Evolutionary conservation across 1,140 invertebrate species (phyloP).

Genomic region (Drosophila rhopaloa): DNA sequence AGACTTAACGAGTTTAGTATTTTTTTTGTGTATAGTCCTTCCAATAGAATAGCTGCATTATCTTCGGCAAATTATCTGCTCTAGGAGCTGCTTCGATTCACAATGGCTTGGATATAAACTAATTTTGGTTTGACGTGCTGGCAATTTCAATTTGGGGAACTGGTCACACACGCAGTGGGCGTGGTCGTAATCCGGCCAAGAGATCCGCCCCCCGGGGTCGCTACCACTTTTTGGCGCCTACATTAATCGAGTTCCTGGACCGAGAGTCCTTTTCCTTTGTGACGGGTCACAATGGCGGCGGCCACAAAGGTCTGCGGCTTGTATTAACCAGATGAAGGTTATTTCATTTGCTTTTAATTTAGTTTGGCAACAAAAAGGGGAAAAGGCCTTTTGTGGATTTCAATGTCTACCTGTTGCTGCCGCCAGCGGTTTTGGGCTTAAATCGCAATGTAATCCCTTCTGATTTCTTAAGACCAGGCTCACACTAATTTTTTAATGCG

Average conservation of each 20-base stretch:
- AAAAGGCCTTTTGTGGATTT: conserved; percentile 45
- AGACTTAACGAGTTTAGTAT: background rate
- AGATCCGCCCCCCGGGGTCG: conserved; percentile 28
- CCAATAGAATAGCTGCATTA: conserved; percentile 5
- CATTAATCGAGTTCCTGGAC: conserved; percentile 51
- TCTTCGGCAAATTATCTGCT: conserved; percentile 27
- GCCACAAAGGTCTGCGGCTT: conserved; percentile 51
- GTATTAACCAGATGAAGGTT: conserved; percentile 73
- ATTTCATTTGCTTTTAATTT: conserved; percentile 81
- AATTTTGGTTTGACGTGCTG: conserved; percentile 54
- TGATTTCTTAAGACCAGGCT: conserved; percentile 65
- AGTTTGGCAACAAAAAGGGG: conserved; percentile 40
- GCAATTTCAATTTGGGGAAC: conserved; percentile 48
- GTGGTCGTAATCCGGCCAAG: conserved; percentile 28
- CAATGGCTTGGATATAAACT: conserved; percentile 38
- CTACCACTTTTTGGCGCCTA: conserved; percentile 43
- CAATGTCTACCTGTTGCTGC: conserved; percentile 62
- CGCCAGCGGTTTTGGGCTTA: conserved; percentile 24
- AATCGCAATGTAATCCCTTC: conserved; percentile 64
- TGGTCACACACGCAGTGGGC: conserved; percentile 21
- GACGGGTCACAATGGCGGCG: conserved; percentile 43
- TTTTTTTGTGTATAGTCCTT: background rate
- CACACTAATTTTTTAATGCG: conserved; percentile 74
- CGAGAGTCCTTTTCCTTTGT: conserved; percentile 33
- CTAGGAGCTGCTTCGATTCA: conserved; percentile 13